Conservation (phyloP, 1,140 invertebrate genomes). For the Agraylea sexmaculata region DNA sequence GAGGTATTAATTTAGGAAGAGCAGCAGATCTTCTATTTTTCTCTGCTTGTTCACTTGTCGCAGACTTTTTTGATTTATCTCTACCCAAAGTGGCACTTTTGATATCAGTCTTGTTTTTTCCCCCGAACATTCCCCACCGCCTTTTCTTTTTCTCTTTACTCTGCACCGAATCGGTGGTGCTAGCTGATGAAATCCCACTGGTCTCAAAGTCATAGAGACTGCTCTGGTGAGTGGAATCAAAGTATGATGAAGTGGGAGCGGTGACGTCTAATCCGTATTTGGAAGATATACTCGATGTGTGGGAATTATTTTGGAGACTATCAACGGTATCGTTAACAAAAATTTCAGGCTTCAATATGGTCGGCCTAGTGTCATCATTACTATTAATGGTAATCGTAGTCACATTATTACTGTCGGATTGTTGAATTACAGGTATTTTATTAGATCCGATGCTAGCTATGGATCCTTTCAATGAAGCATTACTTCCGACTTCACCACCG, state of each 20-base stretch:
- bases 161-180: conserved; percentile 24
- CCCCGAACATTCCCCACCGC: conserved; percentile 50
- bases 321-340: conserved; percentile 12
- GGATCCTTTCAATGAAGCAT: conserved; percentile 18
- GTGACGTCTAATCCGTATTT: conserved; percentile 24
- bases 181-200: conserved; percentile 22
- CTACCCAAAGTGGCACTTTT: conserved; percentile 52
- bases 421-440: conserved; percentile 11
- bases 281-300: conserved; percentile 18
- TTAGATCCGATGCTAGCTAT: conserved; percentile 5
- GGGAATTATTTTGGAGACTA: conserved; percentile 20
- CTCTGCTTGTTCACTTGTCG: conserved; percentile 35
- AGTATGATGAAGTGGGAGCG: conserved; percentile 27
- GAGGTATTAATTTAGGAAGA: conserved; percentile 49
- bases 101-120: conserved; percentile 41
- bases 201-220: conserved; percentile 21
- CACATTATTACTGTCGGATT: conserved; percentile 29
- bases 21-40: conserved; percentile 55
- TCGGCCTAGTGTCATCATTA: conserved; percentile 22
- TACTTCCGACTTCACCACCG: conserved; percentile 10
- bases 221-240: conserved; percentile 27
- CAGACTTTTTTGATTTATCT: conserved; percentile 40
- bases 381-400: conserved; percentile 30
- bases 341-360: conserved; percentile 10
- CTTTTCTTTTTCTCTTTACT: conserved; percentile 48